Percentiles rank a stretch among this genome's conserved stretches.
These are phyloP conservation scores for Xanthorhoe designata DNA, from an alignment of 2,888 invertebrate genomes.

Conservation along the genomic window DNA sequence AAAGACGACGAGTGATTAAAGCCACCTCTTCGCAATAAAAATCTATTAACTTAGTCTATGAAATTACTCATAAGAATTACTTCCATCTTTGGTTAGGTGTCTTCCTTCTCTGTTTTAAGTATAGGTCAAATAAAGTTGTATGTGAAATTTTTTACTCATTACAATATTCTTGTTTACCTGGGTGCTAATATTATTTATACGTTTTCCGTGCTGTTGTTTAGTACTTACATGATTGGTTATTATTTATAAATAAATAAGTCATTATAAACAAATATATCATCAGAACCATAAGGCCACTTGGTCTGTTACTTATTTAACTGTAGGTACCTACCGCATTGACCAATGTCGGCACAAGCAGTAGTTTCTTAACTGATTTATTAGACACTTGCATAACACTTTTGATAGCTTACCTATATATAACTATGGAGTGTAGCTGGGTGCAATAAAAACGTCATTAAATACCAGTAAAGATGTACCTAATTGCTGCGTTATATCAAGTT, in stretches of 20 bases:
- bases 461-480: constrained; percentile 49
- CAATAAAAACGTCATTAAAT: constrained; percentile 61
- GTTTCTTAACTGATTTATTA: constrained; percentile 55
- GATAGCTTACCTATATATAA: constrained; percentile 46
- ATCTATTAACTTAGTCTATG: too few relatives aligned
- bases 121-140: too few relatives aligned
- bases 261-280: constrained; percentile 10
- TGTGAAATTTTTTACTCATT: background rate
- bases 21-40: too few relatives aligned
- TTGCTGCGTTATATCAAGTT: constrained; percentile 32
- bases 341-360: constrained; percentile 35
- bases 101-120: too few relatives aligned
- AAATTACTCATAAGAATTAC: too few relatives aligned
- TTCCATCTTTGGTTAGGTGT: background rate
- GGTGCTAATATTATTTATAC: constrained; percentile 22
- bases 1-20: too few relatives aligned
- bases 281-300: background rate
- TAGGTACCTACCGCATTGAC: constrained; percentile 13
- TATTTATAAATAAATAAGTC: constrained; percentile 20
- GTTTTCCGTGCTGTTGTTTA: constrained; percentile 27
- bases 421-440: constrained; percentile 52
- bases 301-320: constrained; percentile 1
- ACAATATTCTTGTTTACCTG: constrained; percentile 17
- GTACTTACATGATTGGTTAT: constrained; percentile 8
- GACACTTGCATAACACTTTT: constrained; percentile 55